phyloP scores from a whole-genome alignment of 1,140 invertebrate species.

The Drosophila pachea region DNA sequence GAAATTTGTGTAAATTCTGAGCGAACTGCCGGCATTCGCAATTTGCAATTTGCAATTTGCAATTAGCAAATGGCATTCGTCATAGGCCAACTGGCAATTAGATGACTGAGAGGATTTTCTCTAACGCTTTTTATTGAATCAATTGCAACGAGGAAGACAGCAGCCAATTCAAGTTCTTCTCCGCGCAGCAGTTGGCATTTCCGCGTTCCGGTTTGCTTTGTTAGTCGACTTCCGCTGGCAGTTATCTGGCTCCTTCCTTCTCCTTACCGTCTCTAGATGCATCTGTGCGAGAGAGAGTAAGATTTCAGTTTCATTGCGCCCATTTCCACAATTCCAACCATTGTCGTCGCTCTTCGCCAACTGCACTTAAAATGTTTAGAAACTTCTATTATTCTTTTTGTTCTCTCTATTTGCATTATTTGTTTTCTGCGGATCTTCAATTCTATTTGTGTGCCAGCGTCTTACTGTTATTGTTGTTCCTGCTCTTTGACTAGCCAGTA shows the following conservation, averaged over 20 bases:
- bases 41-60: too few relatives aligned
- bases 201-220: slow-evolving; percentile 69
- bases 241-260: slow-evolving; percentile 17
- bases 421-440: slow-evolving; percentile 49
- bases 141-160: slow-evolving; percentile 2
- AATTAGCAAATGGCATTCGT: slow-evolving; percentile 27
- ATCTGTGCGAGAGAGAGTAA: not conserved
- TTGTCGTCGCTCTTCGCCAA: slow-evolving; percentile 34
- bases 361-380: slow-evolving; percentile 74
- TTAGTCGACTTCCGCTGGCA: slow-evolving; percentile 53
- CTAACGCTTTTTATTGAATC: slow-evolving; percentile 19
- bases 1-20: slow-evolving; percentile 15
- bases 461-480: slow-evolving; percentile 28
- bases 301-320: slow-evolving; percentile 70
- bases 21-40: slow-evolving; percentile 18
- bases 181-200: slow-evolving; percentile 61
- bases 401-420: slow-evolving; percentile 46
- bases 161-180: slow-evolving; percentile 44
- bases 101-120: slow-evolving; percentile 21
- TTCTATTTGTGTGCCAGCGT: slow-evolving; percentile 50
- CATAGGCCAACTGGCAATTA: slow-evolving; percentile 33
- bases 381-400: slow-evolving; percentile 39
- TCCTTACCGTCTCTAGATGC: slow-evolving; percentile 34
- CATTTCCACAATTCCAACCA: slow-evolving; percentile 38
- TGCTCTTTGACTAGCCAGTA: slow-evolving; percentile 3